Conservation (phyloP, 2,888 invertebrate genomes). For the Sycophila texana region DNA sequence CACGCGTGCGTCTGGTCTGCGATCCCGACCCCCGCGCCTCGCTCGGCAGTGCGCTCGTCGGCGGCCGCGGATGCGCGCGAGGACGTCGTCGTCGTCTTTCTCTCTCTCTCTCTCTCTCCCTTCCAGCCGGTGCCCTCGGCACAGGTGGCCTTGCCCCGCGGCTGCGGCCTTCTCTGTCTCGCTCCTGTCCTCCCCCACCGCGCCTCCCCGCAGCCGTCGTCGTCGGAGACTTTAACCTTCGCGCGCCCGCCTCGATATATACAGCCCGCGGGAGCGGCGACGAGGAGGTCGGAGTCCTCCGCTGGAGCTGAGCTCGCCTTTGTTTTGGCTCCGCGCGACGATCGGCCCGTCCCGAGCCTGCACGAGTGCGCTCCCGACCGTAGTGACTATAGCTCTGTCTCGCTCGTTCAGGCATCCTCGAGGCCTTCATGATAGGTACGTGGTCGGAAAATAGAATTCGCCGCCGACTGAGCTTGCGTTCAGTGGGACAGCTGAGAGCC, state of each 20-base stretch:
- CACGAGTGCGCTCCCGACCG: too few species aligned
- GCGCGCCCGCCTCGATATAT: neutral
- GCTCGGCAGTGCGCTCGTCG: too few species aligned
- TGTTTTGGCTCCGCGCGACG: neutral
- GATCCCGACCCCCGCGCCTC: too few species aligned
- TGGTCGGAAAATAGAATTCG: conserved; percentile 39
- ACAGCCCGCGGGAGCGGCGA: neutral
- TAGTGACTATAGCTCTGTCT: neutral
- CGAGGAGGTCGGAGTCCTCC: too few species aligned
- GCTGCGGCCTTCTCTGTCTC: conserved; percentile 7
- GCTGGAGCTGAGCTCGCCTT: neutral
- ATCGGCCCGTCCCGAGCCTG: neutral
- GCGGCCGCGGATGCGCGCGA: too few species aligned
- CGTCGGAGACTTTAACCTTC: neutral
- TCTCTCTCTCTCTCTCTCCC: neutral
- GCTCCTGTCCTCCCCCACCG: neutral
- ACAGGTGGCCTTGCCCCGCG: neutral
- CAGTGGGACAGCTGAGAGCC: too few species aligned
- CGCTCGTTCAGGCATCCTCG: conserved; percentile 27
- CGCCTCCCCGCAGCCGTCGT: neutral
- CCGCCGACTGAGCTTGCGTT: neutral
- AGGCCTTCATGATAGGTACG: conserved; percentile 33
- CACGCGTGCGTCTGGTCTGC: too few species aligned
- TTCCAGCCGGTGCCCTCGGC: neutral
- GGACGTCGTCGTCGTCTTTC: neutral